Conservation (phyloP, 2,797 vertebrate species). For the Pseudochaenichthys georgianus region DNA sequence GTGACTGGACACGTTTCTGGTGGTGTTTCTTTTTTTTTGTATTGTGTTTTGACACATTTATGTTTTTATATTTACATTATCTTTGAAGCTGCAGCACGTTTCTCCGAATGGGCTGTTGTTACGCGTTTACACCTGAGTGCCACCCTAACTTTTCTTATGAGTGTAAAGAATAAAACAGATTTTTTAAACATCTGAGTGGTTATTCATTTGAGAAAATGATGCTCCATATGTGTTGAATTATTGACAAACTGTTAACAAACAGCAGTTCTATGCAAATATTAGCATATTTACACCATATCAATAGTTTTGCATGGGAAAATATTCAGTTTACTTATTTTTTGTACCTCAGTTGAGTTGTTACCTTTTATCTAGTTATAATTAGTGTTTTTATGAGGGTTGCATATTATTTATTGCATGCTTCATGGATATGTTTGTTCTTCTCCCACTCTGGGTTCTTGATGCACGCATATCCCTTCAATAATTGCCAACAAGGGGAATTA, state of each 20-base stretch:
- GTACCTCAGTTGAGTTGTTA: background rate
- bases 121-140: no score
- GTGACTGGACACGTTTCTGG: no score
- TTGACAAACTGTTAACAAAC: background rate
- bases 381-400: background rate
- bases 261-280: background rate
- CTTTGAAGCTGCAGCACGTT: no score
- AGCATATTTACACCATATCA: background rate
- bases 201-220: background rate
- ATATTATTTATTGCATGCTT: constrained; percentile 4
- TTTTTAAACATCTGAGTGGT: background rate
- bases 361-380: constrained; percentile 3
- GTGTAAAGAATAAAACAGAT: background rate
- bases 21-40: no score
- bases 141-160: background rate
- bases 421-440: background rate
- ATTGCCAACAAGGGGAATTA: constrained; percentile 11
- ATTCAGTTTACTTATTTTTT: background rate
- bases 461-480: constrained; percentile 4
- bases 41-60: no score
- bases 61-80: no score
- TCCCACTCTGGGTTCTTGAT: constrained; percentile 6
- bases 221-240: background rate
- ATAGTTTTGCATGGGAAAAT: background rate
- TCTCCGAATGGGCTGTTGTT: no score